Percentiles rank a stretch among this genome's conserved stretches.
Evolutionary conservation across 1,140 invertebrate genomes (phyloP).

Genomic region (Sarcophaga bullata): DNA sequence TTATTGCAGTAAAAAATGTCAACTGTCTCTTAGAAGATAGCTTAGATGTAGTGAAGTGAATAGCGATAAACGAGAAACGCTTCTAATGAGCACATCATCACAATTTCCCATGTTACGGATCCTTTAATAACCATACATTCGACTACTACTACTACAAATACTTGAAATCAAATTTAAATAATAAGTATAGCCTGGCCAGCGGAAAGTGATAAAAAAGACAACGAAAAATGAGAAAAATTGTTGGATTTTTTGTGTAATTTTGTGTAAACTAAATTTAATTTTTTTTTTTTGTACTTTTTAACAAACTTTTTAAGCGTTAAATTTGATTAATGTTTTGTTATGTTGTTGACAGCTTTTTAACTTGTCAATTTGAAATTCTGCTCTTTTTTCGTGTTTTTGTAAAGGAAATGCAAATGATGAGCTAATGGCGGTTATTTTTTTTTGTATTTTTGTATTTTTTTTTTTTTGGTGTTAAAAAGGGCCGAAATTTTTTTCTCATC

Average conservation of each 20-base stretch:
- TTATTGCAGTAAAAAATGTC: too few species aligned
- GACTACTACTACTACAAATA: too few species aligned
- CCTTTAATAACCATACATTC: too few species aligned
- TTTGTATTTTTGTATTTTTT: too few species aligned
- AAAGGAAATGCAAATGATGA: background rate
- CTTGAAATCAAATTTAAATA: too few species aligned
- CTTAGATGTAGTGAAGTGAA: too few species aligned
- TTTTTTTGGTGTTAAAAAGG: background rate
- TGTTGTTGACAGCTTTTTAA: slow-evolving; percentile 4
- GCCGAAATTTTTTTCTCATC: background rate
- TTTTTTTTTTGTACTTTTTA: background rate
- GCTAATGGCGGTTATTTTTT: background rate
- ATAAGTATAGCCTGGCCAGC: too few species aligned
- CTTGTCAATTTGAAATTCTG: background rate
- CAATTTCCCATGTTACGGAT: too few species aligned
- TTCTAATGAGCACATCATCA: too few species aligned
- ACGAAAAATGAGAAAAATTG: background rate
- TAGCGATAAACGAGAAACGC: too few species aligned
- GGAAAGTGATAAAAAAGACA: too few species aligned
- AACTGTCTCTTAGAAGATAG: too few species aligned
- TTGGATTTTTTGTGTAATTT: slow-evolving; percentile 11
- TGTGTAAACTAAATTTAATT: background rate
- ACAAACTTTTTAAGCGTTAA: slow-evolving; percentile 5
- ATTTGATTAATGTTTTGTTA: slow-evolving; percentile 18
- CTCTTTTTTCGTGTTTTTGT: background rate